A percentile compares a stretch with the other conserved stretches of the same genome.
phyloP scores from a whole-genome alignment of 1,140 invertebrate species.

The Odontomachus brunneus region DNA sequence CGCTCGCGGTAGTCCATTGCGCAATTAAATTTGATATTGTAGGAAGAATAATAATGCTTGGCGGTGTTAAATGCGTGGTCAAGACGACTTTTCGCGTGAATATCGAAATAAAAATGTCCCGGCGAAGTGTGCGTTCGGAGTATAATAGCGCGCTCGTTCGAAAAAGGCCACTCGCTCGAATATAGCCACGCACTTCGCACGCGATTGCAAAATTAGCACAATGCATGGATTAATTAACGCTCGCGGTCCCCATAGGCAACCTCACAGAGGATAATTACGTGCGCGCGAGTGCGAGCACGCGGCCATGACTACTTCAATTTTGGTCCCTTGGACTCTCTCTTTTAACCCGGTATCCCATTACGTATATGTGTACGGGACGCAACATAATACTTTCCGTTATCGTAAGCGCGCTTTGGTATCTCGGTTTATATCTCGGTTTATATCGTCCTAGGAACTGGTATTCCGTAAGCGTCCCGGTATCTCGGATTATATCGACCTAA shows the following conservation, averaged over 20 bases:
- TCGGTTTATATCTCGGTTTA: background rate
- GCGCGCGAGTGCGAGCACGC: background rate
- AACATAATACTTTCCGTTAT: background rate
- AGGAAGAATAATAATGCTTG: too few species aligned
- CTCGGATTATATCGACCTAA: conserved; percentile 15
- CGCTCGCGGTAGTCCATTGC: too few species aligned
- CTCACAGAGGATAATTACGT: conserved; percentile 25
- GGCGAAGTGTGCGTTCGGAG: background rate
- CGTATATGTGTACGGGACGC: background rate
- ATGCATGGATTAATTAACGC: conserved; percentile 43
- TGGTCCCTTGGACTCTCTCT: conserved; percentile 6
- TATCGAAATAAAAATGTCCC: background rate
- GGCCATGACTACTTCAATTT: conserved; percentile 17
- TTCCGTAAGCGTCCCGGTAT: conserved; percentile 17
- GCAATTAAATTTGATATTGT: too few species aligned
- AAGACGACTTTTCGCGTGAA: too few species aligned
- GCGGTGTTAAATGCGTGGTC: too few species aligned
- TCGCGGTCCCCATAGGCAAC: conserved; percentile 8
- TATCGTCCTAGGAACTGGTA: background rate
- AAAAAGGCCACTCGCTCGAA: conserved; percentile 12
- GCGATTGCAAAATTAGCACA: conserved; percentile 36
- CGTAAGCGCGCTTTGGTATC: background rate
- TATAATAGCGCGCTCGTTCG: conserved; percentile 3
- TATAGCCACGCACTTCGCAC: conserved; percentile 10
- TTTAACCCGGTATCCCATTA: conserved; percentile 6